Conservation (phyloP, 1,140 invertebrate genomes). For the Bombus haemorrhoidalis region DNA sequence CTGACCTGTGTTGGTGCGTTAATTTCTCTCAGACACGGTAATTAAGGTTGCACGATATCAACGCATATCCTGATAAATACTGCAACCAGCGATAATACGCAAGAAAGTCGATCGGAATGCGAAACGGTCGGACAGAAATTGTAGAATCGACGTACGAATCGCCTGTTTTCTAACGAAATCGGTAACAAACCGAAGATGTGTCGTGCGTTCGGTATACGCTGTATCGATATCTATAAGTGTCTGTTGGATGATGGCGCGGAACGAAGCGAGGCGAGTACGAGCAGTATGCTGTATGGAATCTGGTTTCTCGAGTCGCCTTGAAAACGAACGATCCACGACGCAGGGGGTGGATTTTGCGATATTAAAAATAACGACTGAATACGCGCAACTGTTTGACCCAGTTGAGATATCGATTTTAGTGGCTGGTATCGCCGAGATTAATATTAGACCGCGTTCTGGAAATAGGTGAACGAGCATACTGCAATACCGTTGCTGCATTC, state of each 20-base stretch:
- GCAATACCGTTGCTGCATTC: slow-evolving; percentile 24
- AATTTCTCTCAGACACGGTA: background rate
- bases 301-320: background rate
- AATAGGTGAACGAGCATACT: slow-evolving; percentile 43
- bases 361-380: slow-evolving; percentile 53
- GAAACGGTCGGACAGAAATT: no score
- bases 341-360: slow-evolving; percentile 28
- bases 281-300: background rate
- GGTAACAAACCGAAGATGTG: no score
- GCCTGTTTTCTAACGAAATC: no score
- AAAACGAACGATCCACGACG: background rate
- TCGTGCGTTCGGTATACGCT: no score
- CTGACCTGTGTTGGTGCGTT: background rate
- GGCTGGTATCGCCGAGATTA: slow-evolving; percentile 41
- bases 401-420: slow-evolving; percentile 53
- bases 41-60: background rate
- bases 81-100: no score
- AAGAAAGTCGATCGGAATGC: no score
- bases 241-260: no score
- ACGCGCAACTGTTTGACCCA: slow-evolving; percentile 52
- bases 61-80: no score
- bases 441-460: slow-evolving; percentile 48
- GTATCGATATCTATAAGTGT: no score
- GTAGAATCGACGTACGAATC: no score
- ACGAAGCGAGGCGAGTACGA: no score